Conservation (phyloP, 2,888 invertebrate genomes). For the Ophion slaviceki region DNA sequence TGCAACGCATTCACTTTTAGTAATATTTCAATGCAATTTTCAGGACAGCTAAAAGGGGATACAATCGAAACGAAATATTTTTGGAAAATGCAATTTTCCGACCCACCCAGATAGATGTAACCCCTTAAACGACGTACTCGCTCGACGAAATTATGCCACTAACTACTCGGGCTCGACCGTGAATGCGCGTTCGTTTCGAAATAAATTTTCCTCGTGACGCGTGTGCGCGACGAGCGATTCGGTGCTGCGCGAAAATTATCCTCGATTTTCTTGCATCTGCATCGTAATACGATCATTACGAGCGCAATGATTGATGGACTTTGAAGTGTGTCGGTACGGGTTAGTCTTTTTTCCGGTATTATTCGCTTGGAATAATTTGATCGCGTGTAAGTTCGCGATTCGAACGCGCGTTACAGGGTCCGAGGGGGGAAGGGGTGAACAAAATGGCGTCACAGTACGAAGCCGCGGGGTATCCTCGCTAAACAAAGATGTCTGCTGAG, state of each 20-base stretch:
- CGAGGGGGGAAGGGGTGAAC: background rate
- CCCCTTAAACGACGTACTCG: background rate
- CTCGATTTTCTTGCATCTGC: background rate
- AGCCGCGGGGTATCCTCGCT: background rate
- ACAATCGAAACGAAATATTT: too few species aligned
- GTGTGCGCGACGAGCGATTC: background rate
- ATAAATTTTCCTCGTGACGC: too few species aligned
- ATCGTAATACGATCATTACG: background rate
- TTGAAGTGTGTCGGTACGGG: background rate
- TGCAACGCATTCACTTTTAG: too few species aligned
- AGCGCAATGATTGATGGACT: conserved; percentile 18
- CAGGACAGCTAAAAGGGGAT: too few species aligned
- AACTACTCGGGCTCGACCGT: background rate
- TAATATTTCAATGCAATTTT: too few species aligned
- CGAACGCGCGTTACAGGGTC: background rate
- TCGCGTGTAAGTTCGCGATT: background rate
- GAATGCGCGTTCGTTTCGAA: too few species aligned
- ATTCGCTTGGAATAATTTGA: background rate
- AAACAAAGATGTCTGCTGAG: background rate
- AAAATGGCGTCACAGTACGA: too few species aligned
- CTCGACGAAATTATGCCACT: background rate
- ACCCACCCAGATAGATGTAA: too few species aligned
- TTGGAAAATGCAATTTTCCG: too few species aligned
- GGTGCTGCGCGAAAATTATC: background rate
- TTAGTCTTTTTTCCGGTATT: background rate